Conservation (phyloP, 2,113 vertebrate species). For the Dendropsophus ebraccatus region DNA sequence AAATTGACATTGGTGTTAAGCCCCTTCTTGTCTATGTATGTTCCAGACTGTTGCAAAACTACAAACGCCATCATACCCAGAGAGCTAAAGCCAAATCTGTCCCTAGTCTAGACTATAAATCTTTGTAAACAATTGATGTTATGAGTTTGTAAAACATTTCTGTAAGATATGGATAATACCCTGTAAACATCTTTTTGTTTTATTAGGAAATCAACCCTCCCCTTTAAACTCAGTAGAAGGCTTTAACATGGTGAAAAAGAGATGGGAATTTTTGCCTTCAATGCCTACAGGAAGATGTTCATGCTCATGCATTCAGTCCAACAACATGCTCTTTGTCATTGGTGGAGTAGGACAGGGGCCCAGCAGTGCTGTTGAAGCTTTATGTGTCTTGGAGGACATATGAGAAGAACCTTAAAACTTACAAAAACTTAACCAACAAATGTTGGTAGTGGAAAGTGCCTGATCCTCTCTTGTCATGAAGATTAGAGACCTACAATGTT, state of each 20-base stretch:
- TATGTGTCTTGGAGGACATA: slow-evolving; percentile 84
- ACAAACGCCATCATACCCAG: too few relatives aligned
- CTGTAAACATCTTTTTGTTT: background rate
- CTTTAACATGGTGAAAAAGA: slow-evolving; percentile 85
- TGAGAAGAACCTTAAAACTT: slow-evolving; percentile 69
- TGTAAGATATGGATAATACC: background rate
- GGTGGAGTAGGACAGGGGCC: slow-evolving; percentile 94
- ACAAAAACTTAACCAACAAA: background rate
- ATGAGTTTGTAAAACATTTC: background rate
- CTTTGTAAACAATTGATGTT: background rate
- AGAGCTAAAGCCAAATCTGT: too few relatives aligned
- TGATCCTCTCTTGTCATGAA: slow-evolving; percentile 59
- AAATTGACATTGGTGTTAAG: background rate
- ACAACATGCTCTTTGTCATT: slow-evolving; percentile 84
- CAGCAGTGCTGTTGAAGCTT: slow-evolving; percentile 88
- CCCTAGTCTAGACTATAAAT: too few relatives aligned
- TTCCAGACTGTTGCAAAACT: too few relatives aligned
- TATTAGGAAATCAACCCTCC: slow-evolving; percentile 86
- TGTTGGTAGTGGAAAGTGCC: slow-evolving; percentile 64
- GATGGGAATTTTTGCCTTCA: slow-evolving; percentile 85
- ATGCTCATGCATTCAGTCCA: slow-evolving; percentile 80
- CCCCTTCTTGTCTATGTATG: background rate
- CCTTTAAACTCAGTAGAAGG: slow-evolving; percentile 89
- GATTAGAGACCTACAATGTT: background rate
- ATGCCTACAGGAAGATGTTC: slow-evolving; percentile 93